These are phyloP conservation scores for Sipunculus nudus DNA, from an alignment of 2,888 invertebrate species.

Conservation along the genomic window DNA sequence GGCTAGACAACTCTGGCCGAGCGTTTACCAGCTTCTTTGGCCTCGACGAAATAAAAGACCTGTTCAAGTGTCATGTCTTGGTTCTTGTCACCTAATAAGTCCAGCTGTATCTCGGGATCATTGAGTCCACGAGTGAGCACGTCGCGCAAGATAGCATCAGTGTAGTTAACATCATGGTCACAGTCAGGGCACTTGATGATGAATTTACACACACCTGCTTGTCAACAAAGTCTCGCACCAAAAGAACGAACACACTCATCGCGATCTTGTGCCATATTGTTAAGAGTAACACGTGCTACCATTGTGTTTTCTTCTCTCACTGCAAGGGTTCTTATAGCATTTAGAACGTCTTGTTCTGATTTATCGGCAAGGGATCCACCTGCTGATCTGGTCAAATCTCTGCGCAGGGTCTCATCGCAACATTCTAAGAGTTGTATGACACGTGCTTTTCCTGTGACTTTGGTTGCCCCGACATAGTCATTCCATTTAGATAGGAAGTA, in stretches of 20 bases:
- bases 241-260: conserved; percentile 38
- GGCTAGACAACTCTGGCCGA: conserved; percentile 44
- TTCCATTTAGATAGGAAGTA: neutral
- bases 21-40: conserved; percentile 41
- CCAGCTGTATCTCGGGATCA: conserved; percentile 35
- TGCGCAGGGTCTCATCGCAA: neutral
- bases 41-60: conserved; percentile 38
- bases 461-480: neutral
- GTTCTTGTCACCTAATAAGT: conserved; percentile 34
- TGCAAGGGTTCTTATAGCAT: conserved; percentile 22
- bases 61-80: conserved; percentile 39
- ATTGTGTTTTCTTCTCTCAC: conserved; percentile 30
- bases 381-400: neutral
- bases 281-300: conserved; percentile 24
- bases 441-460: neutral
- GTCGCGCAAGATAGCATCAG: conserved; percentile 28
- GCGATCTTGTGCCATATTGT: conserved; percentile 29
- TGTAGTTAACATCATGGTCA: conserved; percentile 28
- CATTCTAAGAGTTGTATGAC: conserved; percentile 1
- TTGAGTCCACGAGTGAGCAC: conserved; percentile 21
- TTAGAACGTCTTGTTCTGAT: neutral
- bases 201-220: conserved; percentile 39
- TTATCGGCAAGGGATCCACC: neutral
- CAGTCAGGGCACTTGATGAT: conserved; percentile 16
- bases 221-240: conserved; percentile 37